Evolutionary conservation across 2,888 invertebrate genomes (phyloP).

Genomic region (Byasa hedistus): DNA sequence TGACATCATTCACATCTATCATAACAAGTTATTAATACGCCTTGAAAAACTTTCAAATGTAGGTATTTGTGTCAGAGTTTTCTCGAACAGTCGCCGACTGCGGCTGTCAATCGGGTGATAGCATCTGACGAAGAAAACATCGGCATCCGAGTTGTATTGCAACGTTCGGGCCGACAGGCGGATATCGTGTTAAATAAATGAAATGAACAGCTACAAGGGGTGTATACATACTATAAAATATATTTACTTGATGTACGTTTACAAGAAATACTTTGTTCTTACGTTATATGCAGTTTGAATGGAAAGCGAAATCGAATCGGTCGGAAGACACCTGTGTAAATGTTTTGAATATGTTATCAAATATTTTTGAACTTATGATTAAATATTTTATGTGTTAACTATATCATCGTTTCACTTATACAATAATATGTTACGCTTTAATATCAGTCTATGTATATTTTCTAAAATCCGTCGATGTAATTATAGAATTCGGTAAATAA

Average conservation of each 20-base stretch:
- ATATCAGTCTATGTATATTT: too few species aligned
- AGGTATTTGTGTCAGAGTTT: conserved; percentile 11
- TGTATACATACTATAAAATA: too few species aligned
- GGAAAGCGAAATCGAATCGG: neutral
- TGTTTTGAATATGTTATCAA: neutral
- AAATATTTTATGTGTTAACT: neutral
- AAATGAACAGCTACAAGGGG: neutral
- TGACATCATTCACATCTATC: too few species aligned
- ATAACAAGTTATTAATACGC: neutral
- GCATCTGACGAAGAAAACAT: conserved; percentile 47
- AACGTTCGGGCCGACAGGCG: neutral
- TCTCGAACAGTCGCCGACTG: conserved; percentile 9
- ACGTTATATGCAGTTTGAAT: neutral
- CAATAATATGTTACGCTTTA: too few species aligned
- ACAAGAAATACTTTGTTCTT: too few species aligned
- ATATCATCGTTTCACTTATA: neutral
- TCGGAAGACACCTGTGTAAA: neutral
- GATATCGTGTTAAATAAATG: conserved; percentile 1
- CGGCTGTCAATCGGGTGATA: conserved; percentile 54
- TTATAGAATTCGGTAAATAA: too few species aligned
- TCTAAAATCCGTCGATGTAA: too few species aligned
- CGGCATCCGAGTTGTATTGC: conserved; percentile 43
- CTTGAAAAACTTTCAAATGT: neutral
- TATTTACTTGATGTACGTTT: too few species aligned
- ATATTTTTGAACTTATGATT: neutral